A percentile compares a stretch with the other conserved stretches of the same genome.
Evolutionary conservation across 2,797 vertebrate species (phyloP).

Genomic region (Microctenopoma stevenorrisi): DNA sequence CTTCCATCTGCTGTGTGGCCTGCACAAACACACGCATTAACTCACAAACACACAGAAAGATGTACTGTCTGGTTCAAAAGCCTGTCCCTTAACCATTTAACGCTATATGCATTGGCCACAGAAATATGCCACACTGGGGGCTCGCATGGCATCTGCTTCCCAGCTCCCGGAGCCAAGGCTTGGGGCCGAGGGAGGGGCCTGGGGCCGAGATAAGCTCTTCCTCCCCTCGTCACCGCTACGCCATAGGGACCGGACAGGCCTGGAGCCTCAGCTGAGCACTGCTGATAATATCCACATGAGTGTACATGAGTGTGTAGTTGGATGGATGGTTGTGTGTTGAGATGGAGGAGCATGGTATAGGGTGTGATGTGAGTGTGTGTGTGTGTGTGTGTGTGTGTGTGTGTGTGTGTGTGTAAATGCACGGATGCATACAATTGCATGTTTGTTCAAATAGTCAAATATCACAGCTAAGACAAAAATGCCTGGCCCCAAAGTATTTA

Average conservation of each 20-base stretch:
- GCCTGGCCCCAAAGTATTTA: conserved; percentile 29
- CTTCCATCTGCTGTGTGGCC: conserved; percentile 80
- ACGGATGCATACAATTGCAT: conserved; percentile 41
- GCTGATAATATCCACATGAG: conserved; percentile 84
- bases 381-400: conserved; percentile 34
- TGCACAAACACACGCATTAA: conserved; percentile 54
- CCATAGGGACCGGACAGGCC: conserved; percentile 77
- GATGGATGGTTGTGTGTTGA: conserved; percentile 44
- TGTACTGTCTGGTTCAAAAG: conserved; percentile 73
- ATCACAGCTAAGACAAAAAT: conserved; percentile 54
- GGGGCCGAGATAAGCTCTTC: conserved; percentile 79
- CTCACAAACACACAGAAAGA: conserved; percentile 55
- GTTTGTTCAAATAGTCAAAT: conserved; percentile 53
- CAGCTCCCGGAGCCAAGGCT: conserved; percentile 76
- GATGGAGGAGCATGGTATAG: conserved; percentile 14
- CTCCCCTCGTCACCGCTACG: conserved; percentile 71
- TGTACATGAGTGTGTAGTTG: conserved; percentile 52
- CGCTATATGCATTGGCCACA: conserved; percentile 71
- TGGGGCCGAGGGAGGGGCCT: conserved; percentile 71
- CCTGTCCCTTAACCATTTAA: conserved; percentile 73
- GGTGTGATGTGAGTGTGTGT: conserved; percentile 23
- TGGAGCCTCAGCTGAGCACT: conserved; percentile 82
- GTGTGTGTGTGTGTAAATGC: conserved; percentile 23
- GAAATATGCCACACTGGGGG: conserved; percentile 70
- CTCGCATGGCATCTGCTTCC: conserved; percentile 84